These are phyloP conservation scores for Euwallacea fornicatus DNA, from an alignment of 1,140 invertebrate species.

Conservation along the genomic window DNA sequence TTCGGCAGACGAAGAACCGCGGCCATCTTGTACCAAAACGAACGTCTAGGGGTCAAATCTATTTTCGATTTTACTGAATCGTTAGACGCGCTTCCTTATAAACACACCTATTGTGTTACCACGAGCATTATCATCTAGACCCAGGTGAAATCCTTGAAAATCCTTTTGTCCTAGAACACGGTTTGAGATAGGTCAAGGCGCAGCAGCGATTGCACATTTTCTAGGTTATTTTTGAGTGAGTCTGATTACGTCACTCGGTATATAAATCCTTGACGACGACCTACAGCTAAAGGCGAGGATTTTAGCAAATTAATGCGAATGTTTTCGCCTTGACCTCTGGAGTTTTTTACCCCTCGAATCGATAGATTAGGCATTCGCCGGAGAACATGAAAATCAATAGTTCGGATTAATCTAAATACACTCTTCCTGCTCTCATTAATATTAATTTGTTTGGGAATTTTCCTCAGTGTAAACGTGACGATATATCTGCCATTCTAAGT, in stretches of 20 bases:
- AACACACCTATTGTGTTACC: constrained; percentile 10
- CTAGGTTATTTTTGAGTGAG: too few relatives aligned
- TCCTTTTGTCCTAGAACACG: background rate
- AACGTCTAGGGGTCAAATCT: constrained; percentile 36
- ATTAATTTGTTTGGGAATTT: too few relatives aligned
- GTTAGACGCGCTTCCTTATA: constrained; percentile 21
- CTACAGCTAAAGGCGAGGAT: too few relatives aligned
- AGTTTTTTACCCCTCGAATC: constrained; percentile 17
- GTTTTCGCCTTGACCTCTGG: constrained; percentile 11
- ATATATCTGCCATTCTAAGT: too few relatives aligned
- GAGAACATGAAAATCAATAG: constrained; percentile 19
- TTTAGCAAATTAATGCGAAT: too few relatives aligned
- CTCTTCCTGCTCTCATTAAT: too few relatives aligned
- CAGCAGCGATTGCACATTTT: too few relatives aligned
- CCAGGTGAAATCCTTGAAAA: constrained; percentile 8
- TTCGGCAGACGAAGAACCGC: constrained; percentile 23
- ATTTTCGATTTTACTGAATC: constrained; percentile 28
- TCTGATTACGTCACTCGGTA: too few relatives aligned
- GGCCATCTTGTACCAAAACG: constrained; percentile 1
- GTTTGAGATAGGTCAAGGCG: constrained; percentile 9
- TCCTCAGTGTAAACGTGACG: too few relatives aligned
- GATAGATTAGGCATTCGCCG: background rate
- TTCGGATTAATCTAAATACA: too few relatives aligned
- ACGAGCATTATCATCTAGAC: background rate
- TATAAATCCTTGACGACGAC: too few relatives aligned